Evolutionary conservation across 2,113 vertebrate genomes (phyloP).

Genomic region (Macaca fascicularis): DNA sequence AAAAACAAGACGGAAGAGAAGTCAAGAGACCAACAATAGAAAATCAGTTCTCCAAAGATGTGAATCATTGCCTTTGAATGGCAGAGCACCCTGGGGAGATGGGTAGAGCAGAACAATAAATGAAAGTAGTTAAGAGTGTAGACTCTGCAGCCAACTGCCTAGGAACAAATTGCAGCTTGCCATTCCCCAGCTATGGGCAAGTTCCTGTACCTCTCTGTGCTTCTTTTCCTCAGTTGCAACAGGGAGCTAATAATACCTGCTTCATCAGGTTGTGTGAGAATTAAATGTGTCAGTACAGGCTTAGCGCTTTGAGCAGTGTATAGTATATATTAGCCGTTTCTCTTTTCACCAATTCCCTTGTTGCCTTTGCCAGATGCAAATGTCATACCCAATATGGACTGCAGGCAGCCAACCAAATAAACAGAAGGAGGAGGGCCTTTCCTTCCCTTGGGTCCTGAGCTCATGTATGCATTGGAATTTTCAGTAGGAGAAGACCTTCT

Average conservation of each 20-base stretch:
- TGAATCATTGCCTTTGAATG: background rate
- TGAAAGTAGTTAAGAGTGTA: background rate
- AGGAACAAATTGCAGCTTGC: background rate
- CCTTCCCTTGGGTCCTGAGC: background rate
- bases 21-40: background rate
- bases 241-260: background rate
- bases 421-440: background rate
- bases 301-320: background rate
- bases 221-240: background rate
- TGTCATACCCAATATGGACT: background rate
- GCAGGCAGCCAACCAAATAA: slow-evolving; percentile 8
- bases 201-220: background rate
- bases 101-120: background rate
- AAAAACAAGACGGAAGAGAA: background rate
- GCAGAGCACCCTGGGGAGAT: background rate
- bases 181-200: background rate
- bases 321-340: background rate
- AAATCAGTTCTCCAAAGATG: background rate
- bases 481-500: background rate
- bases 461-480: background rate
- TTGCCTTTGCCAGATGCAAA: slow-evolving; percentile 19
- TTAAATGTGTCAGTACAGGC: background rate
- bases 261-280: background rate
- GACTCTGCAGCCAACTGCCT: background rate
- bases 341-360: background rate